A percentile compares a stretch with the other conserved stretches of the same genome.
Evolutionary conservation across 2,113 vertebrate species (phyloP).

Genomic region (Vidua macroura): DNA sequence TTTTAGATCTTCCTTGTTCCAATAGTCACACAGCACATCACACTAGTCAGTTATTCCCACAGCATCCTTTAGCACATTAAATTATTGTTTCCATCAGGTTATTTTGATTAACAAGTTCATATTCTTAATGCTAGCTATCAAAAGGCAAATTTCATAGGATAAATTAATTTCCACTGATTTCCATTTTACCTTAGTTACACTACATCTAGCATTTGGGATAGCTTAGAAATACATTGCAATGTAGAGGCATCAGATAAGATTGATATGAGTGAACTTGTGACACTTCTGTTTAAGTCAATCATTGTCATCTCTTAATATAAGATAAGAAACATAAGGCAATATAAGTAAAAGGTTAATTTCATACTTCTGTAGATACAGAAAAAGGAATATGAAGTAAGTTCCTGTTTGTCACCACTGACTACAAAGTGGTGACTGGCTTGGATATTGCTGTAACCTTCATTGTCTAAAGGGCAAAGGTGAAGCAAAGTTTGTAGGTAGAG

Average conservation of each 20-base stretch:
- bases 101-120: neutral
- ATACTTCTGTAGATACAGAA: neutral
- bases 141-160: neutral
- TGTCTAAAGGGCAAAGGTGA: neutral
- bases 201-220: neutral
- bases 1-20: neutral
- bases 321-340: neutral
- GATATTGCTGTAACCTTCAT: neutral
- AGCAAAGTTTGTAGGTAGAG: neutral
- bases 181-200: neutral
- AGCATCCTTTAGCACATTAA: neutral
- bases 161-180: neutral
- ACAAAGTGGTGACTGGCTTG: neutral
- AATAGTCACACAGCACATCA: neutral
- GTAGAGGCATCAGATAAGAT: neutral
- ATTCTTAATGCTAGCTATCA: neutral
- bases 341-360: neutral
- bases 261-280: neutral
- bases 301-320: neutral
- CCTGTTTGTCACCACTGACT: neutral
- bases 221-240: neutral
- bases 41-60: neutral
- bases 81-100: neutral
- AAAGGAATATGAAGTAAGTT: neutral
- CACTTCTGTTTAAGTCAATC: neutral